Conservation (phyloP, 1,140 invertebrate species). For the Brachystomella parvula region DNA sequence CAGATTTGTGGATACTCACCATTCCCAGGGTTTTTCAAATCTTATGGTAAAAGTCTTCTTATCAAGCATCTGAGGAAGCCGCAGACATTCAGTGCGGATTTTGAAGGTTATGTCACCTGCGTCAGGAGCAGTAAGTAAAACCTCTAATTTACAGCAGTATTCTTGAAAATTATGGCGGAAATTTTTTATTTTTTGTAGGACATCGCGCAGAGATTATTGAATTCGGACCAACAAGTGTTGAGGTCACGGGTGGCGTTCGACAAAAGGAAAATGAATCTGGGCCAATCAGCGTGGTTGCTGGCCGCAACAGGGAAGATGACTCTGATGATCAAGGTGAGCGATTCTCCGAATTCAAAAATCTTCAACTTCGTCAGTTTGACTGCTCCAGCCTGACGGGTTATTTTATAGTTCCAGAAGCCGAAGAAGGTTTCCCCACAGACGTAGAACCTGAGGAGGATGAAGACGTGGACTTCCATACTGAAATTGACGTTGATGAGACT, state of each 20-base stretch:
- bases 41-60: background rate
- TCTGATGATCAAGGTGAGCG: too few species aligned
- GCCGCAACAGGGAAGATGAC: too few species aligned
- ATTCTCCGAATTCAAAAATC: too few species aligned
- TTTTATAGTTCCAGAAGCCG: background rate
- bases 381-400: background rate
- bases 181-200: background rate
- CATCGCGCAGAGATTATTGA: background rate
- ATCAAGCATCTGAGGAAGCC: background rate
- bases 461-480: too few species aligned
- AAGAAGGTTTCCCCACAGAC: background rate
- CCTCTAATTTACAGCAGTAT: too few species aligned
- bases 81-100: background rate
- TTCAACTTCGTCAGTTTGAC: background rate
- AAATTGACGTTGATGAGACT: too few species aligned
- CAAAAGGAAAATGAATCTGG: background rate
- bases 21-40: too few species aligned
- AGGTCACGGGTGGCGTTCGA: background rate
- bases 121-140: background rate
- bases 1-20: too few species aligned
- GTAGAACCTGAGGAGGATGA: background rate
- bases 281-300: background rate
- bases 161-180: background rate
- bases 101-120: background rate
- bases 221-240: background rate